These are phyloP conservation scores for Hephaestus fuliginosus DNA, from an alignment of 2,797 vertebrate genomes.

Conservation along the genomic window DNA sequence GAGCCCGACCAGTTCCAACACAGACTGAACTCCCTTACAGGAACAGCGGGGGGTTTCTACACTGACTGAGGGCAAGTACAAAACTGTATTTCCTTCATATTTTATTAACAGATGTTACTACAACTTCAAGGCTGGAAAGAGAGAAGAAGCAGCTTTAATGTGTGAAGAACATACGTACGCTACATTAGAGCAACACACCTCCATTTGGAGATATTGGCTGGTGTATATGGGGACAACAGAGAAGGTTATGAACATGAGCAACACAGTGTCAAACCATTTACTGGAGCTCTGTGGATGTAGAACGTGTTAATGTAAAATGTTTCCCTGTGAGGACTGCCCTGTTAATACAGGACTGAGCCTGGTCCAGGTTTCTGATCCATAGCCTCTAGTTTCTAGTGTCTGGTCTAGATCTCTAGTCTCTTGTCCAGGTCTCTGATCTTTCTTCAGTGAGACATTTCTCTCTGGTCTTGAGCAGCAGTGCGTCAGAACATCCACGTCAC, in stretches of 20 bases:
- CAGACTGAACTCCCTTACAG: not conserved
- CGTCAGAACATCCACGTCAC: slow-evolving; percentile 72
- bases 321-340: not conserved
- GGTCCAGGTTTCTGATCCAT: no score
- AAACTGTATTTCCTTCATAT: not conserved
- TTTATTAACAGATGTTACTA: not conserved
- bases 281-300: not conserved
- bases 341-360: not conserved
- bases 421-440: not conserved
- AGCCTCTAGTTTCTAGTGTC: no score
- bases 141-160: not conserved
- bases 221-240: not conserved
- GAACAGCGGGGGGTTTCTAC: not conserved
- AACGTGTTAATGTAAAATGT: no score
- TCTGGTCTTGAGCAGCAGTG: slow-evolving; percentile 27
- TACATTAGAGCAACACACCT: not conserved
- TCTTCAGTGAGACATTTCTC: slow-evolving; percentile 32
- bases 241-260: not conserved
- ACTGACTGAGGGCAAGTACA: not conserved
- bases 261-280: not conserved
- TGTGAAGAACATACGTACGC: not conserved
- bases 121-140: not conserved
- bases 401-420: no score
- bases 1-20: not conserved
- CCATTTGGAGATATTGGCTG: not conserved